Evolutionary conservation across 2,888 invertebrate species (phyloP).

Genomic region (Limnephilus auricula): DNA sequence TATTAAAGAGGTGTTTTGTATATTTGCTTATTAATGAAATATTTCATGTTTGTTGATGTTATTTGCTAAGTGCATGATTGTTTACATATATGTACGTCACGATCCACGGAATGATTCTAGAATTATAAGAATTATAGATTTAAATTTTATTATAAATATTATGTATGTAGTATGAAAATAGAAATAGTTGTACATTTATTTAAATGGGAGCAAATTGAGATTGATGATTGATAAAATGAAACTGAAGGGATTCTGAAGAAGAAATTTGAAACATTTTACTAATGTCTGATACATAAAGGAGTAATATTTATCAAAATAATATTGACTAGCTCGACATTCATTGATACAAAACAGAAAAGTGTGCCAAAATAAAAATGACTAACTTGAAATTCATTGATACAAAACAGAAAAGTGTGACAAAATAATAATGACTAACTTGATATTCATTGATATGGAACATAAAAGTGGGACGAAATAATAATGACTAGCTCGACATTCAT

Average conservation of each 20-base stretch:
- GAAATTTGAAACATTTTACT: background rate
- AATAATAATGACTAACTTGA: too few relatives aligned
- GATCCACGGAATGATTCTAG: background rate
- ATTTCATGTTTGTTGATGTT: background rate
- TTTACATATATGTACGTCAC: background rate
- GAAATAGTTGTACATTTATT: background rate
- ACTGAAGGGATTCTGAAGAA: background rate
- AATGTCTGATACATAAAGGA: background rate
- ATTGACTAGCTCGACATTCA: background rate
- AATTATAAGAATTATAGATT: background rate
- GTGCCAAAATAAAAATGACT: too few relatives aligned
- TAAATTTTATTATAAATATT: background rate
- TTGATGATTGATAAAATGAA: background rate
- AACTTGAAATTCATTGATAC: too few relatives aligned
- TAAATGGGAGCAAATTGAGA: background rate
- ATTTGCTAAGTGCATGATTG: background rate
- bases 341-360: too few relatives aligned
- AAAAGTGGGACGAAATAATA: background rate
- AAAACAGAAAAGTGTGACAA: too few relatives aligned
- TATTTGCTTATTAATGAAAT: background rate
- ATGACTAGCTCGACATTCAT: background rate
- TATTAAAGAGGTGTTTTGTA: background rate
- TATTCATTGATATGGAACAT: background rate
- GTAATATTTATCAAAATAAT: background rate
- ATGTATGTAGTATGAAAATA: background rate